Evolutionary conservation across 2,797 vertebrate species (phyloP), one percentile per base, ranked within the genome.

Genomic region (Myotis planiceps): DNA sequence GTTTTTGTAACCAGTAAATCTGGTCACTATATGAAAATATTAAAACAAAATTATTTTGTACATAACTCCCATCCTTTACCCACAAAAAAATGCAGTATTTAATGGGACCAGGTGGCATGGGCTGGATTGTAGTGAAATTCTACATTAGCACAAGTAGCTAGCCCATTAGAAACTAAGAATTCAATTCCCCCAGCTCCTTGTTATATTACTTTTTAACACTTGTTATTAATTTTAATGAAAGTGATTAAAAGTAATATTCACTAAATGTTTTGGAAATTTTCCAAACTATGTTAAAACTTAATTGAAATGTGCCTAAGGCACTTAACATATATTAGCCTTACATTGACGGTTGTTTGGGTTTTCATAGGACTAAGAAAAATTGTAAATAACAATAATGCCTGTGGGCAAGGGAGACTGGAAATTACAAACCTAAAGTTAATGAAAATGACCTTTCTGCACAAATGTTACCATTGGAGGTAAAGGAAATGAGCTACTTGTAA

Each of bases 171-270:
- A 95, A 34, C 71, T 97, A 88, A 72, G 71, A 95, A 65, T 96
- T 93, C 86, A 96, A 96, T 76, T 92, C 88, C 78, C 86, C 78
- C 16, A 92, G 51, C 8, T 95, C 32, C 92, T 69, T 75, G 80
- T 18, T 96, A 87, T 93, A 80, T 91, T 96, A 97, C 13, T 92
- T 98, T 98, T 97, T 97, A 97, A 97, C 29, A 75, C 23, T 95
- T 97, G 75, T 65, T 97, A 97, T 98, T 97, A 97, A 97, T 97
- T 98, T 98, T 97, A 98, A 97, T 97, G n/a, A 98, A 98, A 98
- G 97, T 94, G 76, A 98, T 94, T 96, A 91, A 98, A 98, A 97
- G 91, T 97, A 79, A 96, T 97, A 97, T 60, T 96, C 81, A 72
- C 78, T 96, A 97, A 98, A 97, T 96, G 93, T 97, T 98, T 97